Evolutionary conservation across 2,888 invertebrate species (phyloP).

Genomic region (Nymphalis urticae): DNA sequence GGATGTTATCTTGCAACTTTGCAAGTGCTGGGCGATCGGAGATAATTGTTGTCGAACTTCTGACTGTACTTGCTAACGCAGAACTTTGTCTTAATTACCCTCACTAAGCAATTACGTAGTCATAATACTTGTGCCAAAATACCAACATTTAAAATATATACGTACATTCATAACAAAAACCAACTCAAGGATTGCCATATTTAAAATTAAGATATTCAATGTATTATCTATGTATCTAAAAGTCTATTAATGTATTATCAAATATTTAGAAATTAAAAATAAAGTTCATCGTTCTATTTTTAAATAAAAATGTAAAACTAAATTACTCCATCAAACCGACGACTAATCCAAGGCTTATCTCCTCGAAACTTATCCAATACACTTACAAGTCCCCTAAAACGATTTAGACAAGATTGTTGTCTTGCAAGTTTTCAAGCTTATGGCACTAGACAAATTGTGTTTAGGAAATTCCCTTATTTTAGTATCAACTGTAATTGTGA

Average conservation of each 20-base stretch:
- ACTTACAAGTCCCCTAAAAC: conserved; percentile 29
- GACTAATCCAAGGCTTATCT: conserved; percentile 26
- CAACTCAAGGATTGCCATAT: no score
- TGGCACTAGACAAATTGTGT: conserved; percentile 26
- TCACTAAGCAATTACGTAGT: conserved; percentile 30
- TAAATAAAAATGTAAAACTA: no score
- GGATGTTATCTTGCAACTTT: conserved; percentile 40
- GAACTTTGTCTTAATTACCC: conserved; percentile 34
- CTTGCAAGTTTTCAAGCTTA: conserved; percentile 33
- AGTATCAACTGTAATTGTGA: conserved; percentile 17
- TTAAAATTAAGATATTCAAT: no score
- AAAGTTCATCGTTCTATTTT: no score
- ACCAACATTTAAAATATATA: conserved; percentile 5
- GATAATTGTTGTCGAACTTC: conserved; percentile 38
- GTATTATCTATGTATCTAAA: no score
- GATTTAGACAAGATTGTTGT: conserved; percentile 34
- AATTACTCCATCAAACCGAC: neutral
- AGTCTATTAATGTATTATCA: no score
- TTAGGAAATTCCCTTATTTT: conserved; percentile 27
- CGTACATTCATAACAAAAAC: neutral
- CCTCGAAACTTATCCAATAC: conserved; percentile 34
- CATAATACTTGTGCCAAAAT: conserved; percentile 30
- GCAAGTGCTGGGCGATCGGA: conserved; percentile 40
- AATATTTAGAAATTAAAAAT: no score
- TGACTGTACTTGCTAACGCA: conserved; percentile 22